A percentile compares a stretch with the other conserved stretches of the same genome.
Conservation (phyloP, 2,797 vertebrate genomes). For the Cercopithecus petaurista region DNA sequence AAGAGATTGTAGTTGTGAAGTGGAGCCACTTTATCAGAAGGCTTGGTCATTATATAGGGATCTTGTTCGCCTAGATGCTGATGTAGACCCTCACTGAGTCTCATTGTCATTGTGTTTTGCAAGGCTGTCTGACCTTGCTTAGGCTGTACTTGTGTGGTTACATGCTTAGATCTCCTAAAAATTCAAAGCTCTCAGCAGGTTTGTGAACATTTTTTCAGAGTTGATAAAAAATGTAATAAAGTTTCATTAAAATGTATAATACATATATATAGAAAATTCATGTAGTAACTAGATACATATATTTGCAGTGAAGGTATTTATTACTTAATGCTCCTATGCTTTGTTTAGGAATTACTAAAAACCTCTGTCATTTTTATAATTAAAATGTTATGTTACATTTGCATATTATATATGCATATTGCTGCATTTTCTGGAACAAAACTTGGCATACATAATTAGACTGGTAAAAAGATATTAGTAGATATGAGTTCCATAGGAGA, state of each 20-base stretch:
- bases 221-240: neutral
- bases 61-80: too few species aligned
- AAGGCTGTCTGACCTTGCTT: neutral
- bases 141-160: neutral
- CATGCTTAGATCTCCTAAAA: neutral
- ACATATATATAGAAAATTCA: neutral
- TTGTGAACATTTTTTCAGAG: neutral
- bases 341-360: conserved; percentile 43
- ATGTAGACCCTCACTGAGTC: neutral
- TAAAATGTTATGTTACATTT: conserved; percentile 19
- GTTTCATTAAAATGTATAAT: conserved; percentile 22
- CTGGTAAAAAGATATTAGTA: neutral
- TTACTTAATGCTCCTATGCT: neutral
- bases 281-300: neutral
- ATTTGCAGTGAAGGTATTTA: neutral
- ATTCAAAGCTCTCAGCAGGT: neutral
- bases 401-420: neutral
- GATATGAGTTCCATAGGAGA: neutral
- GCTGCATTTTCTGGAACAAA: conserved; percentile 9
- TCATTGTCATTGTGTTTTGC: neutral
- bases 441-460: neutral
- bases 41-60: rapidly evolving
- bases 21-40: neutral
- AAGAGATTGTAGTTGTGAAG: neutral
- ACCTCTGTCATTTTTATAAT: conserved; percentile 34